phyloP scores from a whole-genome alignment of 2,797 vertebrate species.

The Psittacula echo region DNA sequence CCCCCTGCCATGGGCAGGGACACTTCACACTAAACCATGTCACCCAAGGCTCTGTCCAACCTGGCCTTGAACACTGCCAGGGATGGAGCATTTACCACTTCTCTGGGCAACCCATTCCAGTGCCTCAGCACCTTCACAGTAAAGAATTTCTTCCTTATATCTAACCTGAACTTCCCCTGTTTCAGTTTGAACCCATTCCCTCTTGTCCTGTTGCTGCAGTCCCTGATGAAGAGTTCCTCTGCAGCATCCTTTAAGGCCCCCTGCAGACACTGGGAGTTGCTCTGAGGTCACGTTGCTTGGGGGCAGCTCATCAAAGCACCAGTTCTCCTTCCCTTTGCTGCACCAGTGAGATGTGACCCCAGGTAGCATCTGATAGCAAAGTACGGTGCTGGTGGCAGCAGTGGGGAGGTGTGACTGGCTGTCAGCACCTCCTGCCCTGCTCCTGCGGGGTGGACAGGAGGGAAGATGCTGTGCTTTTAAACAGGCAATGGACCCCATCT shows the following conservation, averaged over 20 bases:
- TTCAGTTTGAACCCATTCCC: not conserved
- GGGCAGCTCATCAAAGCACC: not conserved
- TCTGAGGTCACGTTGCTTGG: not conserved
- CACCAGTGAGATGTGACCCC: accelerated
- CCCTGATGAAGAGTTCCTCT: not conserved
- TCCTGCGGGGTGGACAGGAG: not conserved
- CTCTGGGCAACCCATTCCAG: too few species aligned
- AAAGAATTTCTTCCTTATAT: not conserved
- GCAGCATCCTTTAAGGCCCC: not conserved
- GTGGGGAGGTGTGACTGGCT: not conserved
- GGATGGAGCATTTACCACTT: too few species aligned
- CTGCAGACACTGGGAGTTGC: not conserved
- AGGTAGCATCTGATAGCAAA: accelerated
- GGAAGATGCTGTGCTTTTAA: not conserved
- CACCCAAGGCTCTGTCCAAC: too few species aligned
- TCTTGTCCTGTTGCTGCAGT: not conserved
- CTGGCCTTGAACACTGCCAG: too few species aligned
- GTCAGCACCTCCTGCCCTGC: not conserved
- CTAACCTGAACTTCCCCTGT: not conserved
- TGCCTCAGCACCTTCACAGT: not conserved
- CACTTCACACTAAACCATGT: too few species aligned
- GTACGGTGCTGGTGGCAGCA: accelerated
- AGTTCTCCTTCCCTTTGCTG: accelerated
- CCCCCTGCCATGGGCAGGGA: not conserved
- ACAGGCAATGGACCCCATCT: accelerated